A percentile compares a stretch with the other conserved stretches of the same genome.
These are phyloP conservation scores for Plusia festucae DNA, from an alignment of 2,888 invertebrate species.

Conservation along the genomic window DNA sequence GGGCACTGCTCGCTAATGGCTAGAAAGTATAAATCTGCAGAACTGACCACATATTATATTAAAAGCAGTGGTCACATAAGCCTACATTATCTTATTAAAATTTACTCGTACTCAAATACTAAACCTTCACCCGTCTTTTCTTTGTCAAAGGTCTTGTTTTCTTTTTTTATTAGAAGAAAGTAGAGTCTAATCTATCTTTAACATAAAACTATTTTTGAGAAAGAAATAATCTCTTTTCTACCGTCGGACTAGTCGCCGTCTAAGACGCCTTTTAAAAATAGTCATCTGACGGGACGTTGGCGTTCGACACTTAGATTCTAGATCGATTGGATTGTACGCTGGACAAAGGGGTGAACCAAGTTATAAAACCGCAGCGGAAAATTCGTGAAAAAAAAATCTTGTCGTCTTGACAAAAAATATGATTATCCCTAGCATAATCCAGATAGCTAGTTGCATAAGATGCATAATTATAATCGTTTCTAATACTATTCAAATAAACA, in stretches of 20 bases:
- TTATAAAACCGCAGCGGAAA: slow-evolving; percentile 5
- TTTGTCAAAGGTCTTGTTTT: too few species aligned
- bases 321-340: slow-evolving; percentile 21
- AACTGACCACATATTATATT: not conserved
- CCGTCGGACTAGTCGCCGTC: not conserved
- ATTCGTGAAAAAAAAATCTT: not conserved
- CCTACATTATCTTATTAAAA: too few species aligned
- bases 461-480: too few species aligned
- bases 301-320: slow-evolving; percentile 28
- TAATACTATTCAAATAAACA: too few species aligned
- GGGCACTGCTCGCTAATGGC: not conserved
- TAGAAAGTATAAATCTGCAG: not conserved
- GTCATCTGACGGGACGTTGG: not conserved
- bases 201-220: not conserved
- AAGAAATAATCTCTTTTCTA: not conserved
- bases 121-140: too few species aligned
- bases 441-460: too few species aligned
- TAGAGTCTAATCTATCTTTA: not conserved
- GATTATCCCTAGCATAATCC: too few species aligned
- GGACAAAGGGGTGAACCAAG: slow-evolving; percentile 6
- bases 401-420: too few species aligned
- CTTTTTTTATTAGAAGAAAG: not conserved
- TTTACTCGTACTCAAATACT: too few species aligned
- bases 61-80: not conserved
- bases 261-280: slow-evolving; percentile 24